Evolutionary conservation across 2,113 vertebrate genomes (phyloP), one percentile per base, ranked within the genome.

Genomic region (Pardalotus punctatus): DNA sequence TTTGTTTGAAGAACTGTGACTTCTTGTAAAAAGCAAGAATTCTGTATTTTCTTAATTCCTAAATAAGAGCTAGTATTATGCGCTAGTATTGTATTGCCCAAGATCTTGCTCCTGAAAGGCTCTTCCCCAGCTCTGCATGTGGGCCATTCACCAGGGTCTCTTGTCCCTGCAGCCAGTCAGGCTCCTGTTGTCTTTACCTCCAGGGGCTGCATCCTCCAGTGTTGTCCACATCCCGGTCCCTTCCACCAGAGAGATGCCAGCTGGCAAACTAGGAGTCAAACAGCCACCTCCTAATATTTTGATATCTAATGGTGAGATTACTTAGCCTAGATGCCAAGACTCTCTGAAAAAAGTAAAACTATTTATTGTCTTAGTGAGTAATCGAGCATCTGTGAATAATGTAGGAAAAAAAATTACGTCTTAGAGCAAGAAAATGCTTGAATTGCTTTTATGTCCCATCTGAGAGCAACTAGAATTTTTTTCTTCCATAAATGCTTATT

Each of bases 31-130:
- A 62, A 53, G 3, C 66, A 71, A 58, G 28, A 62, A 48, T 53
- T 3, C 3, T 8, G 1, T 45, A 54, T 71, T 81, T 71, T 51
- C 56, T 51, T 36, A 29, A n/a, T 89, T 80, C 47, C 28, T 66
- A n/a, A 80, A 33, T 35, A 70, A 79, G 33, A 67, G 24, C 6
- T 72, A 43, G 5, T 35, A 31, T 31, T 35, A 31, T 28, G 18
- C 31, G 6, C 12, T 38, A 12, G 9, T 17, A n/a, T 7, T 19
- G 12, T 38, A 28, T 40, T 2, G 0, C 5, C n/a, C 42, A 36
- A 60, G 21, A 4, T 88, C 74, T 79, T 47, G 12, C 23, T 14
- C 10, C 54, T 81, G 36, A 28, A 56, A 47, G 19, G 42, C 54
- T 24, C 38, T 77, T 35, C 28, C 24, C 31, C 50, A 48, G 27